phyloP scores from a whole-genome alignment of 2,113 vertebrate species.

The Bos indicus region DNA sequence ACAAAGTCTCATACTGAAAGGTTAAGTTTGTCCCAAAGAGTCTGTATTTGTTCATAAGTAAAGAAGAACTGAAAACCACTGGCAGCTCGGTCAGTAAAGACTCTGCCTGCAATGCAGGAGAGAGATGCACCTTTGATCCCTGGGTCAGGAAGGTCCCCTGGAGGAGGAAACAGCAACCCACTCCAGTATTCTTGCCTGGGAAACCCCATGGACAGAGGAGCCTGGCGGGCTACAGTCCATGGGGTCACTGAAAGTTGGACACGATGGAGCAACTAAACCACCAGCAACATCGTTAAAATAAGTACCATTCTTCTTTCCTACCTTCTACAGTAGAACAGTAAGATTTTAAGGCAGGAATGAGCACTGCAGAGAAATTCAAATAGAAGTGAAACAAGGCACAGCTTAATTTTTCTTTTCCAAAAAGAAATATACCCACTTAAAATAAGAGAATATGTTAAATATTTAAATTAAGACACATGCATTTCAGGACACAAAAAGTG shows the following conservation, averaged over 20 bases:
- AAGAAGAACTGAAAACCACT: neutral
- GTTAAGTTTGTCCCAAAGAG: neutral
- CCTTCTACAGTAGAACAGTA: neutral
- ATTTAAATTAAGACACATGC: neutral
- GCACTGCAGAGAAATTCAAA: neutral
- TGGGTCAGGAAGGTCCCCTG: neutral
- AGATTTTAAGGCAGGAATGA: accelerated
- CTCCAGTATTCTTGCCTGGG: neutral
- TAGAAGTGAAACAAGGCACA: neutral
- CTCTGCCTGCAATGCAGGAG: neutral
- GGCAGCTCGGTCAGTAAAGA: neutral
- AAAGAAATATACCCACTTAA: slow-evolving; percentile 8
- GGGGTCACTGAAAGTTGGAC: too few relatives aligned
- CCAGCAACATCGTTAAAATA: neutral
- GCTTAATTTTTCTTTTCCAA: neutral
- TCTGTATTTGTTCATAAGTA: neutral
- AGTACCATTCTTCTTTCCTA: neutral
- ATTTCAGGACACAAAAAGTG: neutral
- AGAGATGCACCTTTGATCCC: neutral
- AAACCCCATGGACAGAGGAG: neutral
- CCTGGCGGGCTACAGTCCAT: neutral
- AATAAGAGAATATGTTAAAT: neutral
- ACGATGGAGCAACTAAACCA: too few relatives aligned
- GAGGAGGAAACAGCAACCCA: neutral
- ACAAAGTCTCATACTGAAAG: neutral